These are phyloP conservation scores for Sinelater perroti DNA, from an alignment of 2,888 invertebrate genomes.

Conservation along the genomic window DNA sequence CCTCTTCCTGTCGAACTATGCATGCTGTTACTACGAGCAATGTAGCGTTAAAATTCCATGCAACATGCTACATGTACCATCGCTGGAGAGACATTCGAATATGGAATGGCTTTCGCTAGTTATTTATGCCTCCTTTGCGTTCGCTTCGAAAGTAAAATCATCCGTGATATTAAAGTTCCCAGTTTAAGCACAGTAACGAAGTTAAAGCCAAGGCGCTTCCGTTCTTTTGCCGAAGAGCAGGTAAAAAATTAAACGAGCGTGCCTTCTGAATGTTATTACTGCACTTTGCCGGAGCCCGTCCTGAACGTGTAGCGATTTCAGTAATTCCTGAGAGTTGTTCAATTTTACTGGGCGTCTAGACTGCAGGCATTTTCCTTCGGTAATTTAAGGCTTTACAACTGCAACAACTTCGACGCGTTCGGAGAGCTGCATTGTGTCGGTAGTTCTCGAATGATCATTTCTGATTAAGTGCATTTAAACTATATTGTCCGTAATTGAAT, in stretches of 20 bases:
- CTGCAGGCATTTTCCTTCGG: background rate
- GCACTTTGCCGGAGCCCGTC: background rate
- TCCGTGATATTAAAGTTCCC: constrained; percentile 12
- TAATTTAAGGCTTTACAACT: background rate
- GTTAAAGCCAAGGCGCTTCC: background rate
- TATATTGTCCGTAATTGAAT: too few species aligned
- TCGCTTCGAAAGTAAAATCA: constrained; percentile 5
- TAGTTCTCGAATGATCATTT: too few species aligned
- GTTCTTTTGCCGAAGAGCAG: background rate
- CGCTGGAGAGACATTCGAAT: constrained; percentile 9
- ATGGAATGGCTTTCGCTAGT: background rate
- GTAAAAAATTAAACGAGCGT: background rate
- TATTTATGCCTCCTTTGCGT: constrained; percentile 3
- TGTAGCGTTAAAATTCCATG: constrained; percentile 13
- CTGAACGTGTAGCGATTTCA: constrained; percentile 2
- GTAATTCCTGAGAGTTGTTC: constrained; percentile 1
- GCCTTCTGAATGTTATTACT: background rate
- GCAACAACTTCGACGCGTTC: too few species aligned
- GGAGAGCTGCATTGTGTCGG: too few species aligned
- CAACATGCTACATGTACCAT: background rate
- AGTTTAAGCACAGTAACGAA: background rate
- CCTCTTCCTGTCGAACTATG: constrained; percentile 8
- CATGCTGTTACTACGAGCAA: constrained; percentile 4
- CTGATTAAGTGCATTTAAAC: too few species aligned
- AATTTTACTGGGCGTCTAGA: constrained; percentile 1